Evolutionary conservation across 2,113 vertebrate species (phyloP).

Genomic region (Craseonycteris thonglongyai): DNA sequence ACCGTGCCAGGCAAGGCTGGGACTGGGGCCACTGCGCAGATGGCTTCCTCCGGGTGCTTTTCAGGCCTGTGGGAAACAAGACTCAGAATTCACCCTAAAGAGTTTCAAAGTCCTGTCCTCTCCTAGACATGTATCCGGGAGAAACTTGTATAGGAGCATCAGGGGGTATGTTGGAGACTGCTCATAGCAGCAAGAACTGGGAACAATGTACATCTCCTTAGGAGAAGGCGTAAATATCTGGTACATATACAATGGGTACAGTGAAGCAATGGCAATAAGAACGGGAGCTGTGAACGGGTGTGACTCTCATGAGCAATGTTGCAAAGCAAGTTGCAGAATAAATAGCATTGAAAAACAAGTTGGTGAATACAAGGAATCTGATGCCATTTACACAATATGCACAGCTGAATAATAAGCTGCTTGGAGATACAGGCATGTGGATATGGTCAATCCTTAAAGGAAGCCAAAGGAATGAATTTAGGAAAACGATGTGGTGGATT

Average conservation of each 20-base stretch:
- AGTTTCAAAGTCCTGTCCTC: background rate
- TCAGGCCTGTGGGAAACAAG: constrained; percentile 64
- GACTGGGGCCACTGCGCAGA: constrained; percentile 70
- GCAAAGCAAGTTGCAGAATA: background rate
- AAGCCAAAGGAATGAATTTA: background rate
- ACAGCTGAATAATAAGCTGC: background rate
- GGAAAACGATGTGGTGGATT: background rate
- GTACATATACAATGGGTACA: too few species aligned
- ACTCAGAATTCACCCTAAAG: background rate
- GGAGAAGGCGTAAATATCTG: background rate
- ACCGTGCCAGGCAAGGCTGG: constrained; percentile 75
- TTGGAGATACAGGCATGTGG: background rate
- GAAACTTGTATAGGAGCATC: background rate
- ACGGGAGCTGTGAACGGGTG: fast-evolving
- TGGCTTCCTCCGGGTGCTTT: constrained; percentile 63
- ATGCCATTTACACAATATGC: background rate
- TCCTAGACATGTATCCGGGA: background rate
- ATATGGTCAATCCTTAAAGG: background rate
- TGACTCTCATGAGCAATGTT: background rate
- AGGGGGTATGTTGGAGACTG: background rate
- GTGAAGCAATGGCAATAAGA: background rate
- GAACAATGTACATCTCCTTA: background rate
- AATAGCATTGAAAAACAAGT: background rate
- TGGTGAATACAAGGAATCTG: background rate
- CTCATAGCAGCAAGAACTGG: background rate